phyloP scores from a whole-genome alignment of 1,140 invertebrate species.

The Diploscapter pachys region DNA sequence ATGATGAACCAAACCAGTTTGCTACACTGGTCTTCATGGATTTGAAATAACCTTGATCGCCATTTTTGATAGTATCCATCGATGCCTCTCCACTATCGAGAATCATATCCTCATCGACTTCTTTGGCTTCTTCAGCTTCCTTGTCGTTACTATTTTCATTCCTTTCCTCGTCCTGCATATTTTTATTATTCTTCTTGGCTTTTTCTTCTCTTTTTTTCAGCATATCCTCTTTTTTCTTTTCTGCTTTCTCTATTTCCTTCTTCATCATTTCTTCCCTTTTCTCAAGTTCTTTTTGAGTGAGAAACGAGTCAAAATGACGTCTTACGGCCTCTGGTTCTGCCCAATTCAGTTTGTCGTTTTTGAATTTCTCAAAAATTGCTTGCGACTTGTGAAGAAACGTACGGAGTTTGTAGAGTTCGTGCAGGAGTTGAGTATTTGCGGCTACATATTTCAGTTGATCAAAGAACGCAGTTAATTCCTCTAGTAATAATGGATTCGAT shows the following conservation, averaged over 20 bases:
- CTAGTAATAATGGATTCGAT: background rate
- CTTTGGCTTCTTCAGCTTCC: no score
- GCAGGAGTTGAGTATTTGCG: background rate
- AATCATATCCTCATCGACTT: no score
- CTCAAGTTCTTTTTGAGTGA: background rate
- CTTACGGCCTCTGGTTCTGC: background rate
- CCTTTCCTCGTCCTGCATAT: background rate
- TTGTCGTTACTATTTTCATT: no score
- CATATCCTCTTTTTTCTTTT: background rate
- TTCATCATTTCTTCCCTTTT: background rate
- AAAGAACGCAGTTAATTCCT: background rate
- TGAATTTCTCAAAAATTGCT: constrained; percentile 1
- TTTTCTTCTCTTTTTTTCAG: background rate
- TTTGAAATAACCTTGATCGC: no score
- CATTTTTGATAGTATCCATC: no score
- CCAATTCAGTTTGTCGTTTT: constrained; percentile 1
- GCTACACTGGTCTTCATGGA: no score
- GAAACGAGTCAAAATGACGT: background rate
- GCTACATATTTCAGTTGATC: background rate
- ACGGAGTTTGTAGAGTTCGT: background rate
- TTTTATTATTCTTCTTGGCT: background rate
- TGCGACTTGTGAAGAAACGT: background rate
- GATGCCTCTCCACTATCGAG: no score
- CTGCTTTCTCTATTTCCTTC: background rate
- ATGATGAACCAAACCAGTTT: no score